Base-by-base conservation (phyloP, 2,113 vertebrate species). In the Crotalus horridus region DNA sequence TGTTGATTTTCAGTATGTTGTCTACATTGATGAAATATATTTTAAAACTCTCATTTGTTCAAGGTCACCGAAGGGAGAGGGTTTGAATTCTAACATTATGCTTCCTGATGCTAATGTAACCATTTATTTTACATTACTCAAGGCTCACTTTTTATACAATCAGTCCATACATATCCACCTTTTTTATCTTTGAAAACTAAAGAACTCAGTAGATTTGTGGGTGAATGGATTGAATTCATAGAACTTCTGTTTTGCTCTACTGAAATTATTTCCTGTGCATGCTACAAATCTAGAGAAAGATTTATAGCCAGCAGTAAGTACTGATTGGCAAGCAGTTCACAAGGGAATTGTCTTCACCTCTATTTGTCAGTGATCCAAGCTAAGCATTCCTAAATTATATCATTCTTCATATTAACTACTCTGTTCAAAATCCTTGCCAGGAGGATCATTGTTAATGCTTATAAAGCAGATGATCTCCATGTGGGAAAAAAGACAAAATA, bases 351-450 rank as follows among this genome's bases (percentile, higher is more conserved):
- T 92, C 87, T 96, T 94, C 92, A 26, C 2, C 90, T 96, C 94
- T 53, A 10, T 92, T 95, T 93, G n/a, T 26, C 46, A 92, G 56
- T 91, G 58, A 95, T 85, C 6, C 29, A 92, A 90, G 74, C 91
- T 97, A 92, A 90, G 23, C 61, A 87, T 94, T 92, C 89, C 29
- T 94, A 95, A 96, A 94, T 95, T 39, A 86, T 54, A n/a, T 13
- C 87, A 10, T 64, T 64, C 6, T 94, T 93, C 87, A 58, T n/a
- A 55, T 43, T 46, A 91, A 93, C 56, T 93, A 92, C 39, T 93
- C 88, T 91, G n/a, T 90, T 91, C 33, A 95, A 13, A 88, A 29
- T 86, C 94, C 10, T 90, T 33, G 92, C 89, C 94, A 46, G 64
- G 55, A n/a, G 8, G 11, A 29, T 90, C 33, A 17, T 89, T 87